Evolutionary conservation across 2,113 vertebrate species (phyloP).

Genomic region (Coryphaenoides rupestris): DNA sequence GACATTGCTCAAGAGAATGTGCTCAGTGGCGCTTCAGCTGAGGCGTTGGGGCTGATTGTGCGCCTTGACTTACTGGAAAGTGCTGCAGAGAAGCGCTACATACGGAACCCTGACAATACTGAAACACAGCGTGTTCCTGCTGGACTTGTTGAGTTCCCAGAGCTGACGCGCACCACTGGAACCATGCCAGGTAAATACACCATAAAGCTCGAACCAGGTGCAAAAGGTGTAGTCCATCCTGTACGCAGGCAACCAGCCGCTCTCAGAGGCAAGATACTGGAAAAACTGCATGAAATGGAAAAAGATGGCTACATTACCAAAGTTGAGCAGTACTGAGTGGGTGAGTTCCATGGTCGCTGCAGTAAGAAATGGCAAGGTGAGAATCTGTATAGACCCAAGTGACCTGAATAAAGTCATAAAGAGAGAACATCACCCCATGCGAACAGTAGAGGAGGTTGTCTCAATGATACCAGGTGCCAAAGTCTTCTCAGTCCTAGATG

Average conservation of each 20-base stretch:
- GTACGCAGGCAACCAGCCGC: conserved; percentile 8
- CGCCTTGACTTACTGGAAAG: too few relatives aligned
- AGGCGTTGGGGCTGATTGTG: too few relatives aligned
- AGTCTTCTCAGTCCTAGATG: conserved; percentile 21
- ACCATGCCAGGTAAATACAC: conserved; percentile 17
- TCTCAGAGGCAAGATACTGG: not conserved
- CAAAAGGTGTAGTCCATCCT: too few relatives aligned
- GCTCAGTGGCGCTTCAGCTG: too few relatives aligned
- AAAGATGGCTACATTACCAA: not conserved
- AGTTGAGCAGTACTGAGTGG: conserved; percentile 9
- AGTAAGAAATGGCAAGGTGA: conserved; percentile 8
- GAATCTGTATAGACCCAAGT: conserved; percentile 16
- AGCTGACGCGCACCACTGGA: conserved; percentile 21
- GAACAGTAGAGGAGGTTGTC: conserved; percentile 14
- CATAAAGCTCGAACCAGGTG: too few relatives aligned
- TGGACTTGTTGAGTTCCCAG: conserved; percentile 18
- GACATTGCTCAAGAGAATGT: too few relatives aligned
- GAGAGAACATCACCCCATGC: conserved; percentile 13
- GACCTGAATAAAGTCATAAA: conserved; percentile 27
- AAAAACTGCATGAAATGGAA: conserved; percentile 15
- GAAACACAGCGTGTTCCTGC: conserved; percentile 14
- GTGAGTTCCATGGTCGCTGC: conserved; percentile 24
- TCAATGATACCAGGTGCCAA: conserved; percentile 17
- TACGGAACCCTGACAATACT: not conserved
- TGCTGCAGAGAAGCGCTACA: too few relatives aligned